phyloP scores from a whole-genome alignment of 2,888 invertebrate genomes.

The Mimas tiliae region DNA sequence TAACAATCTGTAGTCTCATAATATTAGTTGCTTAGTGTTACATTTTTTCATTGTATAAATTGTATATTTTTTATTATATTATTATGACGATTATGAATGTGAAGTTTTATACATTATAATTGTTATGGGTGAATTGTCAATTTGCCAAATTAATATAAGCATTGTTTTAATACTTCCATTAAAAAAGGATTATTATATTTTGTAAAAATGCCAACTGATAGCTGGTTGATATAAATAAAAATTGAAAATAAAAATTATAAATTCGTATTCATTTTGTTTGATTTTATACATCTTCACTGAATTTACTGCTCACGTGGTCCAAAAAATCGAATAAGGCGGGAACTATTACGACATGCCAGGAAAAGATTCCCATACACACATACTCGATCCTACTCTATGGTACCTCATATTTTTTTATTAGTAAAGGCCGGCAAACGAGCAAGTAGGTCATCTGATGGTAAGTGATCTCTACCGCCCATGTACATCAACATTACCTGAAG shows the following conservation, averaged over 20 bases:
- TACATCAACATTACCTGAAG: too few species aligned
- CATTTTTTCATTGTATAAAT: conserved; percentile 80
- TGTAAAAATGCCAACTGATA: conserved; percentile 79
- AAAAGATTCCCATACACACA: too few species aligned
- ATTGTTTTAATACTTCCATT: conserved; percentile 80
- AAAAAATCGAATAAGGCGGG: not conserved
- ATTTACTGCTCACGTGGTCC: not conserved
- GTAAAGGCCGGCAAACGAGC: too few species aligned
- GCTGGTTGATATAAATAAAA: conserved; percentile 76
- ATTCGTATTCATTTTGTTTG: conserved; percentile 67
- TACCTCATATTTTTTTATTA: too few species aligned
- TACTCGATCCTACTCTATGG: too few species aligned
- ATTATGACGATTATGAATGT: conserved; percentile 77
- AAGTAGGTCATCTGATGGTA: too few species aligned
- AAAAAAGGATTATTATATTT: conserved; percentile 79
- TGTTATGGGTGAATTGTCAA: conserved; percentile 76
- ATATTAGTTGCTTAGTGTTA: conserved; percentile 65
- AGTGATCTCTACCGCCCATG: too few species aligned
- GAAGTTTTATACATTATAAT: conserved; percentile 72
- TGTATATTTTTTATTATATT: conserved; percentile 79
- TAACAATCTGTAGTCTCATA: conserved; percentile 67
- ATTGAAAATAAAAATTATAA: conserved; percentile 81
- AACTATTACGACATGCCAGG: too few species aligned
- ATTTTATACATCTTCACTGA: conserved; percentile 41
- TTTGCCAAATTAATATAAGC: conserved; percentile 82